Base-by-base conservation (phyloP, 2,797 vertebrate species). In the Sebastes cheni region DNA sequence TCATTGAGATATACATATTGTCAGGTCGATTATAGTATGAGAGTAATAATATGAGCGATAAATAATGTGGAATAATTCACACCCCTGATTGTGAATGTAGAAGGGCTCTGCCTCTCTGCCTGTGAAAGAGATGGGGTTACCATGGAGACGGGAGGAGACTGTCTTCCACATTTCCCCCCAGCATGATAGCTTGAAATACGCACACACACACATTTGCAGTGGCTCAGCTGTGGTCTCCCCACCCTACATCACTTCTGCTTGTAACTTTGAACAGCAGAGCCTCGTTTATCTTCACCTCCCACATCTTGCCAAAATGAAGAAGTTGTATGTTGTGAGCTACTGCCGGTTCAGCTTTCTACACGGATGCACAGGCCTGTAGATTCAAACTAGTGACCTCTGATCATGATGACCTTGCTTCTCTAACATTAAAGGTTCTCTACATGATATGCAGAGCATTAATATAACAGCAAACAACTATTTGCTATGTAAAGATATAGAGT, bases 81-180 rank as follows among this genome's bases (percentile, higher is more conserved):
- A 89, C 83, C 77, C 81, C 80, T 82, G 82, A 83, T 85, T 92
- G 82, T 87, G 85, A 90, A 92, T 88, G 93, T 91, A 70, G 82
- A 93, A 77, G 75, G 81, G 90, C 84, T 90, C 88, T 80, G 90
- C 90, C 87, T 94, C 86, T 73, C 82, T 75, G 89, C 85, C 86
- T 91, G 89, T 86, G 89, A 93, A 91, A 88, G 90, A 94, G 93
- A 95, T 79, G 88, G 88, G 87, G 95, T 96, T 95, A 90, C 96
- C 94, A 96, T 96, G 94, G 95, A 93, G 93, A 96, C 92, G 89
- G 93, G 92, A 94, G 89, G 93, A 94, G 93, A 93, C 91, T 93
- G 89, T 93, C 93, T 95, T 94, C 90, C 90, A 92, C 89, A 92
- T 94, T 94, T 94, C 86, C 89, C 87, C 87, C 84, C 88, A 89